Evolutionary conservation across 2,888 invertebrate genomes (phyloP).

Genomic region (Meta bourneti): DNA sequence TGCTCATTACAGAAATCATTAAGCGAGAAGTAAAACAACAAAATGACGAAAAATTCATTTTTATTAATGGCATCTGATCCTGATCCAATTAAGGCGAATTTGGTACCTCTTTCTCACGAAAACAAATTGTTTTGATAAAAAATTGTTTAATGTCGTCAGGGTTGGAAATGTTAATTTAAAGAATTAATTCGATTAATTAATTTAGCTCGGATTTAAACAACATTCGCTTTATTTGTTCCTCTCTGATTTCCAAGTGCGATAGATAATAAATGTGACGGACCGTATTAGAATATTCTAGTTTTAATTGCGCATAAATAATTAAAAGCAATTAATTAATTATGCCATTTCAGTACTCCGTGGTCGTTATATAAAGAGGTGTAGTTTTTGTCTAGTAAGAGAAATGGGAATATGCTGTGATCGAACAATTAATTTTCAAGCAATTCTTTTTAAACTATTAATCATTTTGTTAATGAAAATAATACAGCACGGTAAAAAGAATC

Average conservation of each 20-base stretch:
- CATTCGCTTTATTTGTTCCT: background rate
- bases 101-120: background rate
- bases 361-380: too few relatives aligned
- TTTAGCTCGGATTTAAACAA: background rate
- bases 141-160: background rate
- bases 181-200: background rate
- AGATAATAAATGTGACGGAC: background rate
- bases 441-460: too few relatives aligned
- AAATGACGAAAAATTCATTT: background rate
- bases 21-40: background rate
- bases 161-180: background rate
- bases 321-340: background rate
- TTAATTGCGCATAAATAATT: background rate
- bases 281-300: background rate
- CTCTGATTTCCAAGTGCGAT: background rate
- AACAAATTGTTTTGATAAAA: background rate
- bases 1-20: background rate
- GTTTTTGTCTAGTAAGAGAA: too few relatives aligned
- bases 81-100: background rate
- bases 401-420: too few relatives aligned
- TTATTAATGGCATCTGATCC: background rate
- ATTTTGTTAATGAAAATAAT: too few relatives aligned
- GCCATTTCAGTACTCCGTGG: too few relatives aligned
- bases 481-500: too few relatives aligned
- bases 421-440: too few relatives aligned